Conservation (phyloP, 2,888 invertebrate genomes). For the Abrostola triplasia region DNA sequence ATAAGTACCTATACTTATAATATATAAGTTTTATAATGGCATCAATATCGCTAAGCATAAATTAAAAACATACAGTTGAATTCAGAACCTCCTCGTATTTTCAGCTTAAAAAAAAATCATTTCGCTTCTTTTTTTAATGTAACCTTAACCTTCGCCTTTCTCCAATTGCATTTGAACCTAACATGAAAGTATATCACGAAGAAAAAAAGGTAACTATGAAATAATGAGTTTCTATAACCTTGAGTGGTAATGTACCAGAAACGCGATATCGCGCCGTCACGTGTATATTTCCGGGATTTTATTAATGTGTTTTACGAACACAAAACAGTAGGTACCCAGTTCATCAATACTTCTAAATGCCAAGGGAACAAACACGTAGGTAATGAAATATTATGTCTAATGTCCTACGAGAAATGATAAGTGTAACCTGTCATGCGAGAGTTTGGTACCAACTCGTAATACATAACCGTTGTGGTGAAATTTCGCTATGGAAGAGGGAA, state of each 20-base stretch:
- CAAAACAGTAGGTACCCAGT: background rate
- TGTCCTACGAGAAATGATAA: background rate
- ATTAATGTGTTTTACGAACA: background rate
- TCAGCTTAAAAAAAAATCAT: too few species aligned
- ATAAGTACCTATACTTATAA: too few species aligned
- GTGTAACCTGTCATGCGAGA: conserved; percentile 2
- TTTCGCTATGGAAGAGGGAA: too few species aligned
- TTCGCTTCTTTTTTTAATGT: too few species aligned
- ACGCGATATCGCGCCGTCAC: background rate
- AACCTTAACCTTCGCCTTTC: conserved; percentile 8
- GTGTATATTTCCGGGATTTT: background rate
- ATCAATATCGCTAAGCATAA: too few species aligned
- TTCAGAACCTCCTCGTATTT: too few species aligned
- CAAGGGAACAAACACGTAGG: conserved; percentile 1
- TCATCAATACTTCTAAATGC: conserved; percentile 1
- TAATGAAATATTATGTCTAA: conserved; percentile 1
- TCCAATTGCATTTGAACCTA: background rate
- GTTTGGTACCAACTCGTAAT: background rate
- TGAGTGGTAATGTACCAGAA: background rate
- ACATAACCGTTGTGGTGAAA: too few species aligned
- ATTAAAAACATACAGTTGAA: too few species aligned
- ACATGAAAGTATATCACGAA: background rate
- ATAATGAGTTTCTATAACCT: background rate
- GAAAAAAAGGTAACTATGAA: background rate
- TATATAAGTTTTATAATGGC: too few species aligned